Base-by-base conservation (phyloP, 2,113 vertebrate genomes). In the Nibea albiflora region DNA sequence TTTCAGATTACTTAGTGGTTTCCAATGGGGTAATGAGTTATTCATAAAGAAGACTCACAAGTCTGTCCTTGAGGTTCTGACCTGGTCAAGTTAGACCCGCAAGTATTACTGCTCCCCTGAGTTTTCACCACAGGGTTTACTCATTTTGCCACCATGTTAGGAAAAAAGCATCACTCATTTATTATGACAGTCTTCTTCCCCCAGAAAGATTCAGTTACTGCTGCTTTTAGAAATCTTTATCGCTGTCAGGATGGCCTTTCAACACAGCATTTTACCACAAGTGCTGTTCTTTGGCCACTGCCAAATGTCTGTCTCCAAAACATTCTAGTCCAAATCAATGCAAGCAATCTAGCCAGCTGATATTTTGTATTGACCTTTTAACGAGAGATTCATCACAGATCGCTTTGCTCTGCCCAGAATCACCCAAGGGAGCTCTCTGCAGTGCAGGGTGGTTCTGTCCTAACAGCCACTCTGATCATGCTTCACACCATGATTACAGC, bases 311-410 rank as follows among this genome's bases (percentile, higher is more conserved):
- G 20, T 72, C 68, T 65, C 49, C 62, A 61, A 82, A 88, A 81
- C 62, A 75, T 69, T 87, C 75, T 54, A 47, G 17, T 70, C 78
- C 77, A 62, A 86, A 89, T 92, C 87, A 83, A 78, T 85, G 87
- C 81, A 26, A 78, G 86, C 83, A 90, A 91, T 92, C 85, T 89
- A 86, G 73, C 86, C 86, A 47, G 76, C 76, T 90, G 89, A 88
- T 90, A 88, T 89, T 91, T 87, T 65, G 70, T 87, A 88, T 89
- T 90, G 89, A 91, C 91, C 89, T 92, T 92, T 90, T 87, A 88
- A 83, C 85, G 77, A 85, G 72, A 81, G 80, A 90, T 88, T 91
- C 82, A 90, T 92, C 89, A 88, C 88, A 81, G 71, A 87, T 85
- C 83, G 87, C 85, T 89, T 83, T 83, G 75, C 77, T 80, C 68